These are phyloP conservation scores for Tetragnatha montana DNA, from an alignment of 2,888 invertebrate species.

Conservation along the genomic window DNA sequence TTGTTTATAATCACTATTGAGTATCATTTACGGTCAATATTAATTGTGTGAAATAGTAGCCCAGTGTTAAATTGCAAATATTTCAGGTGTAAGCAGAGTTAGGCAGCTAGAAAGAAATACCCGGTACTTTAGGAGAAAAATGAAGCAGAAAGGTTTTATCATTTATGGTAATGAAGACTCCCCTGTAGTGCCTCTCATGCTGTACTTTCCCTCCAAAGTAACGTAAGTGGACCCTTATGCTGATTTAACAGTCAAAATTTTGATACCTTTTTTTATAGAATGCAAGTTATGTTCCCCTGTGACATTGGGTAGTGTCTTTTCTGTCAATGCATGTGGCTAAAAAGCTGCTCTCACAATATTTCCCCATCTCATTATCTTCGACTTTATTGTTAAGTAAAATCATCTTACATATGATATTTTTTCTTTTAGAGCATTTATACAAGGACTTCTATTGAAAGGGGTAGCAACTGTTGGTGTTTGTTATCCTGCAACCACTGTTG, in stretches of 20 bases:
- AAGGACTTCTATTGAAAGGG: slow-evolving; percentile 85
- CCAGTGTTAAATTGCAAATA: not conserved
- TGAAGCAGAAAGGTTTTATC: slow-evolving; percentile 93
- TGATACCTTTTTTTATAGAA: too few species aligned
- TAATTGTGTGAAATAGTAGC: not conserved
- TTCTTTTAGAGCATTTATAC: slow-evolving; percentile 82
- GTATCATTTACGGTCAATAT: too few species aligned
- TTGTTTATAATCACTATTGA: too few species aligned
- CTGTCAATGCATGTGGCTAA: too few species aligned
- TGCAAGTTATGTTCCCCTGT: too few species aligned
- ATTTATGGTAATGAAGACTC: slow-evolving; percentile 94
- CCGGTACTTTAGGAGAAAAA: slow-evolving; percentile 85
- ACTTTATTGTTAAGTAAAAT: too few species aligned
- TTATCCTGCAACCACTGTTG: slow-evolving; percentile 96
- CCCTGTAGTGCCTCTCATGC: slow-evolving; percentile 96
- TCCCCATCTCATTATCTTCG: too few species aligned
- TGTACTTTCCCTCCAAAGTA: slow-evolving; percentile 96
- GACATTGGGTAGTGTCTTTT: too few species aligned
- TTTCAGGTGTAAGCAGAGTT: slow-evolving; percentile 80
- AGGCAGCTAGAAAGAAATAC: slow-evolving; percentile 87
- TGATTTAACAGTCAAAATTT: too few species aligned
- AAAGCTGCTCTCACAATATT: too few species aligned
- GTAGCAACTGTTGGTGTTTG: slow-evolving; percentile 97
- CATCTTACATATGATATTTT: not conserved
- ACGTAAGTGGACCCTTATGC: slow-evolving; percentile 80